Evolutionary conservation across 2,888 invertebrate species (phyloP).

Genomic region (Microplitis manilae): DNA sequence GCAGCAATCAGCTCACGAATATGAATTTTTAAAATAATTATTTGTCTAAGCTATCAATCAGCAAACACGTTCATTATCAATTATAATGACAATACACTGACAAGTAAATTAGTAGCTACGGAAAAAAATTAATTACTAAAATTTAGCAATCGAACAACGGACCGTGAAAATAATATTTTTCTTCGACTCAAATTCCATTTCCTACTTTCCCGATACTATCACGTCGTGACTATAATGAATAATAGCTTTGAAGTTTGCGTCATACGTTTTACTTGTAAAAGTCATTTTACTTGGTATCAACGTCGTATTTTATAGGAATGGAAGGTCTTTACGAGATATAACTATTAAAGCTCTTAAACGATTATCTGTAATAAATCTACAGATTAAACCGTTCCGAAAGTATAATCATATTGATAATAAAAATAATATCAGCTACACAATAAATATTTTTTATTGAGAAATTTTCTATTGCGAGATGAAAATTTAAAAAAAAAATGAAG

Average conservation of each 20-base stretch:
- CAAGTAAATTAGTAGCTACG: neutral
- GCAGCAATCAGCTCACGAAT: too few relatives aligned
- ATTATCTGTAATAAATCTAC: neutral
- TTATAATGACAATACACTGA: too few relatives aligned
- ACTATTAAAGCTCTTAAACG: neutral
- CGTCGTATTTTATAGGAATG: neutral
- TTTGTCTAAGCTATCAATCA: too few relatives aligned
- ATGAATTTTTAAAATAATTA: too few relatives aligned
- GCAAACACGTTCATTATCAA: too few relatives aligned
- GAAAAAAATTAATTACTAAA: neutral
- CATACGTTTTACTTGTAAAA: neutral
- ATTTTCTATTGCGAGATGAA: too few relatives aligned
- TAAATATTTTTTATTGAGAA: neutral
- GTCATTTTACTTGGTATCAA: neutral
- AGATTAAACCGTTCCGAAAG: neutral
- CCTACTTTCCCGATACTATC: conserved; percentile 1
- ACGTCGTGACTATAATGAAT: neutral
- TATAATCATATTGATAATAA: neutral
- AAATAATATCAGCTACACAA: neutral
- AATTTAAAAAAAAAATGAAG: conserved; percentile 16
- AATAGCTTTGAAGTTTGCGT: neutral
- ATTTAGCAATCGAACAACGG: neutral
- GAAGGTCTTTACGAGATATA: neutral
- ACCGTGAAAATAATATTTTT: neutral
- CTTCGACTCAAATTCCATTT: neutral